Percentiles rank a stretch among this genome's conserved stretches.
Evolutionary conservation across 2,797 vertebrate species (phyloP).

Genomic region (Oophaga sylvatica): DNA sequence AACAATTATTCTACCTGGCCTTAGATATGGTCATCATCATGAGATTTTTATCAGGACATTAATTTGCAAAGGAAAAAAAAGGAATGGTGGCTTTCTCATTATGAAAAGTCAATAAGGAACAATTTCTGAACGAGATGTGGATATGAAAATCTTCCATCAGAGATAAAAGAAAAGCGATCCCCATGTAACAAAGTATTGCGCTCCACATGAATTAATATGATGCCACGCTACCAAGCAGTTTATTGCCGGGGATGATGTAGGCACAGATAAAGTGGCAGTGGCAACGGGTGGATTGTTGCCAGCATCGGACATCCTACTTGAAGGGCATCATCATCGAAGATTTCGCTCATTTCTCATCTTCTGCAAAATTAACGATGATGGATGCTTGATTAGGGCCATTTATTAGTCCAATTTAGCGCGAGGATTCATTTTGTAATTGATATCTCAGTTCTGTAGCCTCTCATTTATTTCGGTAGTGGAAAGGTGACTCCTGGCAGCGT

Average conservation of each 20-base stretch:
- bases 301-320: slow-evolving; percentile 56
- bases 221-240: not conserved
- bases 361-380: slow-evolving; percentile 75
- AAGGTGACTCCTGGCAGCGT: slow-evolving; percentile 85
- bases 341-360: slow-evolving; percentile 73
- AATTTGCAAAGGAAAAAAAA: not conserved
- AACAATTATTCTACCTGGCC: not conserved
- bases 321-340: slow-evolving; percentile 72
- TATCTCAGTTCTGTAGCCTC: slow-evolving; percentile 84
- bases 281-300: slow-evolving; percentile 26
- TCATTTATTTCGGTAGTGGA: slow-evolving; percentile 86
- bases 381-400: slow-evolving; percentile 83
- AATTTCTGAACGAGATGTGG: not conserved
- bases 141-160: not conserved
- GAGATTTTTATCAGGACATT: slow-evolving; percentile 13
- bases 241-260: slow-evolving; percentile 25
- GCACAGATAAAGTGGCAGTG: not conserved
- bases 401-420: slow-evolving; percentile 83
- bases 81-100: not conserved
- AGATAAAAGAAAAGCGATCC: not conserved
- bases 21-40: not conserved
- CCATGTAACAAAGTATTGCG: not conserved
- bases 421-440: slow-evolving; percentile 87
- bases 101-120: not conserved
- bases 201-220: not conserved